These are phyloP conservation scores for Scomber scombrus DNA, from an alignment of 2,113 vertebrate species.

Conservation along the genomic window DNA sequence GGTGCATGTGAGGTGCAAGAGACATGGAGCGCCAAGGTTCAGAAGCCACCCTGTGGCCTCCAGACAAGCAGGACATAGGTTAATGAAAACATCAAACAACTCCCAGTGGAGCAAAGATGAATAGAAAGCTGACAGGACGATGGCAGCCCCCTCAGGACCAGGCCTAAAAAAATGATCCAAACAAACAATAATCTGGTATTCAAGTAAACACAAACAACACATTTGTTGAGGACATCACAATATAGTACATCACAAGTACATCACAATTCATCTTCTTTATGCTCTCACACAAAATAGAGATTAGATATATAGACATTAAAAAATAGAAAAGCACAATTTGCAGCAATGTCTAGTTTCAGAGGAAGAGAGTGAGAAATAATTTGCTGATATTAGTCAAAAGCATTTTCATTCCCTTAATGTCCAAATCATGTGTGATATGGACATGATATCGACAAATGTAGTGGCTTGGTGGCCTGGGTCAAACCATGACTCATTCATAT, in stretches of 20 bases:
- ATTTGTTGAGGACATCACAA: constrained; percentile 36
- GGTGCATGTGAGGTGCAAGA: constrained; percentile 59
- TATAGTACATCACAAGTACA: neutral
- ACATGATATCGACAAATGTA: no score
- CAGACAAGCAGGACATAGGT: constrained; percentile 65
- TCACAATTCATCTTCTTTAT: neutral
- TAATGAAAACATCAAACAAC: constrained; percentile 83
- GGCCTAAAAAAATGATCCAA: constrained; percentile 43
- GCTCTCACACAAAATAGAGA: constrained; percentile 12
- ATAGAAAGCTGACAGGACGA: constrained; percentile 53
- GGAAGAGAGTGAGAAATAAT: no score
- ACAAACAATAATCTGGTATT: constrained; percentile 57
- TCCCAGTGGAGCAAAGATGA: constrained; percentile 56
- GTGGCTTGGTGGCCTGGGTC: no score
- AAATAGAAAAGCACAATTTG: no score
- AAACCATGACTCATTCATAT: no score
- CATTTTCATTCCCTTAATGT: no score
- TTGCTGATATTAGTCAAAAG: no score
- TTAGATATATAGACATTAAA: no score
- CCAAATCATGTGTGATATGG: no score
- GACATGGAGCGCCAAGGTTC: constrained; percentile 60
- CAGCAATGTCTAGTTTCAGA: no score
- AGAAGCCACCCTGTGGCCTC: constrained; percentile 54
- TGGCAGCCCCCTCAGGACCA: constrained; percentile 27
- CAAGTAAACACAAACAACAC: constrained; percentile 17